Percentiles rank a stretch among this genome's conserved stretches.
Evolutionary conservation across 2,888 invertebrate species (phyloP).

Genomic region (Thecocarcelia acutangulata): DNA sequence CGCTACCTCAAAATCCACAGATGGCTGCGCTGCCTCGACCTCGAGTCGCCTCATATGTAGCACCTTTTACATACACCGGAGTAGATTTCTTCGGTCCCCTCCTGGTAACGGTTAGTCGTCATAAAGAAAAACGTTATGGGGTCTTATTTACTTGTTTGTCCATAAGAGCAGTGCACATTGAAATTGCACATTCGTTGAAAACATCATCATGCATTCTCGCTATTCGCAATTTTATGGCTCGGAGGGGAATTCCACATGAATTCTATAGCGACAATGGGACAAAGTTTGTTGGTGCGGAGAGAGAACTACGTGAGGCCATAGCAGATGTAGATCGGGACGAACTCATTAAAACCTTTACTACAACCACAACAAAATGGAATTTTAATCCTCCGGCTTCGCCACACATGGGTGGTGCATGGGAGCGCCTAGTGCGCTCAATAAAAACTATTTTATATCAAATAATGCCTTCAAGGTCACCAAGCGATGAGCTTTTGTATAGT

Average conservation of each 20-base stretch:
- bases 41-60: conserved; percentile 18
- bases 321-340: conserved; percentile 4
- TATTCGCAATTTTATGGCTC: conserved; percentile 42
- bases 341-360: not conserved
- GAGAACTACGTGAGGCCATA: conserved; percentile 37
- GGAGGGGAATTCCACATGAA: conserved; percentile 35
- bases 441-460: not conserved
- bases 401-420: conserved; percentile 7
- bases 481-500: no score
- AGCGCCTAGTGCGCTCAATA: conserved; percentile 1
- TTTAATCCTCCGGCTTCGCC: not conserved
- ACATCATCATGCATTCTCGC: conserved; percentile 30
- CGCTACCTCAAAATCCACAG: not conserved
- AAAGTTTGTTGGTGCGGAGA: conserved; percentile 35
- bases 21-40: conserved; percentile 12
- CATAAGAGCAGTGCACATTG: conserved; percentile 66
- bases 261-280: conserved; percentile 48
- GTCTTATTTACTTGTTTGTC: conserved; percentile 64
- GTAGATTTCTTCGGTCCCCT: conserved; percentile 60
- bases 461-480: no score
- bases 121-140: conserved; percentile 49
- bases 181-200: conserved; percentile 45
- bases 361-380: conserved; percentile 3
- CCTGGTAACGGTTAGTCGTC: conserved; percentile 25
- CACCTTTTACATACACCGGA: conserved; percentile 17